Base-by-base conservation (phyloP, 2,113 vertebrate genomes). In the Toxotes jaculatrix region DNA sequence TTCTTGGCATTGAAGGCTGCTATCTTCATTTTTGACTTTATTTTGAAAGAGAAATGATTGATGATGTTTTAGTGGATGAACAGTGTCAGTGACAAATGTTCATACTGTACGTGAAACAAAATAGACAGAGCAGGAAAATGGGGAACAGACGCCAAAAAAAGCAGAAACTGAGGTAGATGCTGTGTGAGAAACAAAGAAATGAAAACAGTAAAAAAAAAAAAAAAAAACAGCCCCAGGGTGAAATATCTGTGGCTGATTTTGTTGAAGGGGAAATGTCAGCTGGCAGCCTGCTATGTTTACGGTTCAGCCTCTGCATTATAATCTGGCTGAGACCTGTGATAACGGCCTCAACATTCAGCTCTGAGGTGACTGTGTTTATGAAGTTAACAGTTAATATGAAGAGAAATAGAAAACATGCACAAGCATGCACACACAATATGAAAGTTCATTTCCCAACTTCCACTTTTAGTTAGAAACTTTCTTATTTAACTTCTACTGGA, bases 1-100 rank as follows among this genome's bases (percentile, higher is more conserved):
- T 87, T 92, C 62, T 65, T 78, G 63, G 69, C 62, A 1, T 93
- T 94, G 75, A 93, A 94, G 8, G 93, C 88, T 31, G 93, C 93
- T 0, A 93, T 82, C 89, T 93, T 94, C 92, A 93, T 93, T n/a
- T n/a, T 13, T 87, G 57, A n/a, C 79, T 83, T 38, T 2, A 53
- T 40, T 49, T 4, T 53, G 21, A 0, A 21, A 5, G 16, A 47
- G 14, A 60, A 42, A 49, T 11, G 19, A 38, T 32, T 21, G 14
- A 3, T 2, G 23, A 1, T 4, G n/a, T 14, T 43, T 65, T 1
- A 55, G 16, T 21, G 5, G 32, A 32, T 7, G 6, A 60, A 45
- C 14, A 34, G 1, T 27, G 27, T 27, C 9, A 17, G 11, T 8
- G 31, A 21, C 27, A 7, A 45, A 1, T 4, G 16, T 11, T 45